phyloP scores from a whole-genome alignment of 2,797 vertebrate genomes.

The Harpagifer antarcticus region DNA sequence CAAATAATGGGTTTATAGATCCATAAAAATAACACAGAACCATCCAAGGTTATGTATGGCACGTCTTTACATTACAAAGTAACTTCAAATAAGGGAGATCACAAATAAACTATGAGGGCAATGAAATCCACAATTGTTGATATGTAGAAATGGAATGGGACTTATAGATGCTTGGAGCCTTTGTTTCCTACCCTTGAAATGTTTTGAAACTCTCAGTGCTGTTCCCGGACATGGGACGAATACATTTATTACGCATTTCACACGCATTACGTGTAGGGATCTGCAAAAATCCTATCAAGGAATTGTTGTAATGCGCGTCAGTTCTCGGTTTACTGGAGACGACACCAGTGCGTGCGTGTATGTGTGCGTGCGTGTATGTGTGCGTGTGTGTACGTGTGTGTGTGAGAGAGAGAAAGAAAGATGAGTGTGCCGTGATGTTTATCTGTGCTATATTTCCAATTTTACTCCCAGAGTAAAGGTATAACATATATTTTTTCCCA shows the following conservation, averaged over 20 bases:
- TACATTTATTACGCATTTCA: conserved; percentile 11
- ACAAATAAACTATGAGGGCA: conserved; percentile 47
- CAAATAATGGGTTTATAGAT: conserved; percentile 44
- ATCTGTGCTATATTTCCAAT: conserved; percentile 47
- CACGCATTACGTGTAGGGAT: conserved; percentile 6
- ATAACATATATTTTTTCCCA: conserved; percentile 35
- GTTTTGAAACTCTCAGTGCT: too few species aligned
- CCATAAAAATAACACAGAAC: conserved; percentile 55
- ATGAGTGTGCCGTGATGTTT: conserved; percentile 30
- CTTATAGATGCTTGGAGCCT: conserved; percentile 17
- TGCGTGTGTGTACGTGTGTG: conserved; percentile 1
- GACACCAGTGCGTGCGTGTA: conserved; percentile 29
- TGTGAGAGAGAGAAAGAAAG: background rate
- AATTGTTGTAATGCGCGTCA: conserved; percentile 8
- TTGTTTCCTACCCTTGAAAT: conserved; percentile 19
- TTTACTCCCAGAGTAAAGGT: conserved; percentile 62
- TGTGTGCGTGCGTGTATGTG: background rate
- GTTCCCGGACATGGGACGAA: conserved; percentile 13
- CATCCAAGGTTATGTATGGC: conserved; percentile 70
- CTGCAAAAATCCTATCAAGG: conserved; percentile 9
- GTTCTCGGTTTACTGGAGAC: conserved; percentile 33
- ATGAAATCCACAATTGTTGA: conserved; percentile 35
- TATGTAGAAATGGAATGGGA: conserved; percentile 39
- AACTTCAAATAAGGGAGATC: conserved; percentile 51
- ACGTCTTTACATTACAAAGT: conserved; percentile 68